phyloP scores from a whole-genome alignment of 2,113 vertebrate genomes.

The Rhynchomys soricoides region DNA sequence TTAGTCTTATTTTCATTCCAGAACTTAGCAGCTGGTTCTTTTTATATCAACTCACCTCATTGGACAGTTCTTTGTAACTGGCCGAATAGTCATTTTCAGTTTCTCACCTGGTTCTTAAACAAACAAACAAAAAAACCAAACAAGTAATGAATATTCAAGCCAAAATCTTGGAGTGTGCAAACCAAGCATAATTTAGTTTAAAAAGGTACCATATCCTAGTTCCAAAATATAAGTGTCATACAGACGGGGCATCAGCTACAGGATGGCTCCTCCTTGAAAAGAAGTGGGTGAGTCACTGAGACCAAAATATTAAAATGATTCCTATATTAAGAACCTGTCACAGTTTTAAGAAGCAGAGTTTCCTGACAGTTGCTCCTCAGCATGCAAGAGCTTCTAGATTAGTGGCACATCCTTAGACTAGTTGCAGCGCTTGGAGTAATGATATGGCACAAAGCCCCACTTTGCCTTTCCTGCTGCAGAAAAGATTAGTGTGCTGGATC shows the following conservation, averaged over 20 bases:
- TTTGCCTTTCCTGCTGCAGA: conserved; percentile 23
- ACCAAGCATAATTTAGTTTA: background rate
- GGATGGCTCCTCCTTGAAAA: background rate
- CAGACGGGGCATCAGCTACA: background rate
- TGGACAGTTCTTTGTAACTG: conserved; percentile 2
- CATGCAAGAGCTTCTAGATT: background rate
- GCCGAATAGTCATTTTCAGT: background rate
- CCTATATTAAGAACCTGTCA: background rate
- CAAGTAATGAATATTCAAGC: background rate
- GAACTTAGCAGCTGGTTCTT: background rate
- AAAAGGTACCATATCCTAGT: background rate
- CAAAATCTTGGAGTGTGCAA: background rate
- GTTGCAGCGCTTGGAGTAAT: background rate
- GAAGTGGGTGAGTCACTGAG: background rate
- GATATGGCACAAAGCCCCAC: conserved; percentile 12
- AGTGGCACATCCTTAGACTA: background rate
- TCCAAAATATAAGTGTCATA: background rate
- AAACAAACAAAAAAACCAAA: background rate
- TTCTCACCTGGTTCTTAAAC: background rate
- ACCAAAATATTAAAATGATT: background rate
- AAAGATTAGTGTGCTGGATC: conserved; percentile 52
- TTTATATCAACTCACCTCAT: background rate
- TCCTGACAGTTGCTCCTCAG: background rate
- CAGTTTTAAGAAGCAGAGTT: background rate
- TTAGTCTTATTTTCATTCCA: background rate